Evolutionary conservation across 2,113 vertebrate species (phyloP).

Genomic region (Gambusia affinis): DNA sequence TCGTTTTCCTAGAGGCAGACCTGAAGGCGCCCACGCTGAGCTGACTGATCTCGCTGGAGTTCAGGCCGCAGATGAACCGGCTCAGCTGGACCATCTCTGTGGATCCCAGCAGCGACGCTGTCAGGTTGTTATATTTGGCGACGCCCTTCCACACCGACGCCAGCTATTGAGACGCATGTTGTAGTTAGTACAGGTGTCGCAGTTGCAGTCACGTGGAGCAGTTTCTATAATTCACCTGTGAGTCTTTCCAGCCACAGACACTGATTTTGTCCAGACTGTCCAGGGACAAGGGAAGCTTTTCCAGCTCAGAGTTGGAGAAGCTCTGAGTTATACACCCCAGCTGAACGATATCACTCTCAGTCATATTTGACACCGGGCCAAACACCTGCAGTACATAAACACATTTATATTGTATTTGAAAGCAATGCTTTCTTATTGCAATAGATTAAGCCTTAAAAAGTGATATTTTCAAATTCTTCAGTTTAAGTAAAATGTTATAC

Average conservation of each 20-base stretch:
- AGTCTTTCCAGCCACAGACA: conserved; percentile 68
- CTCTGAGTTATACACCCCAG: conserved; percentile 71
- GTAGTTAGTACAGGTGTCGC: neutral
- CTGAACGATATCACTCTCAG: conserved; percentile 46
- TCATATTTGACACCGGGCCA: conserved; percentile 50
- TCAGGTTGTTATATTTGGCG: conserved; percentile 39
- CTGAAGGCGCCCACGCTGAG: conserved; percentile 59
- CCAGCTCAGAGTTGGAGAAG: conserved; percentile 62
- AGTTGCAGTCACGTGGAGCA: neutral
- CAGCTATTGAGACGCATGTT: conserved; percentile 51
- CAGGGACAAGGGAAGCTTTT: conserved; percentile 56
- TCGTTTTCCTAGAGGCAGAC: conserved; percentile 46
- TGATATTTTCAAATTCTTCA: neutral
- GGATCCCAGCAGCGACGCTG: conserved; percentile 31
- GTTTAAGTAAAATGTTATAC: neutral
- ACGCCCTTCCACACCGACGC: conserved; percentile 57
- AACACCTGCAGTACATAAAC: conserved; percentile 53
- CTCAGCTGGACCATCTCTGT: conserved; percentile 63
- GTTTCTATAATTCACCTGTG: conserved; percentile 62
- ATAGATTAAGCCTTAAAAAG: neutral
- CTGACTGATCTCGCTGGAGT: conserved; percentile 47
- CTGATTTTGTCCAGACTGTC: conserved; percentile 60
- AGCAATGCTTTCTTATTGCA: neutral
- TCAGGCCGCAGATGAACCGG: conserved; percentile 76
- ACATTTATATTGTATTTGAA: neutral